Percentiles rank a stretch among this genome's conserved stretches.
These are phyloP conservation scores for Dexiosoma caninum DNA, from an alignment of 2,888 invertebrate species.

Conservation along the genomic window DNA sequence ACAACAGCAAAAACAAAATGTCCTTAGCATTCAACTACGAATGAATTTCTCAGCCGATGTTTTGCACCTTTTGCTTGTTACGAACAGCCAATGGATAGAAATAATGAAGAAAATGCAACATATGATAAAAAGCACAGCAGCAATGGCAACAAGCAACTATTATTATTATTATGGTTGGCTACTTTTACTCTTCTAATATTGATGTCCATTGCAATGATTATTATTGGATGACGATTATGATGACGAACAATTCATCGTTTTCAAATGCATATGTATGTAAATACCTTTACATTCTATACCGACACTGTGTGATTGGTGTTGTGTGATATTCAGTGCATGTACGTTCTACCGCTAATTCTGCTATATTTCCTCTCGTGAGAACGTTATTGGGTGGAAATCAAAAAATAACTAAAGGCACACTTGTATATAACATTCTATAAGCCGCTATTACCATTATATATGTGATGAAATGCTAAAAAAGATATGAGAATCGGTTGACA, in stretches of 20 bases:
- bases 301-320: constrained; percentile 3
- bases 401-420: no score
- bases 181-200: constrained; percentile 46
- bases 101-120: background rate
- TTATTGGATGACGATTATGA: constrained; percentile 7
- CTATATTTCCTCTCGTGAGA: no score
- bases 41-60: background rate
- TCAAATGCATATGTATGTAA: background rate
- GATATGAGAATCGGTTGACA: no score
- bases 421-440: no score
- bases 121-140: constrained; percentile 13
- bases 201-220: constrained; percentile 30
- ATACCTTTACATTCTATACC: background rate
- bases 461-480: no score
- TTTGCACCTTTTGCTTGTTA: constrained; percentile 10
- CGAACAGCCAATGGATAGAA: background rate
- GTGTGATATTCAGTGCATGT: constrained; percentile 7
- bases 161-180: constrained; percentile 51
- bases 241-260: no score
- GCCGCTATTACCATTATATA: no score
- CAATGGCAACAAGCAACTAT: constrained; percentile 42
- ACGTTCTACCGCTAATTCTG: no score
- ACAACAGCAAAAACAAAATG: background rate
- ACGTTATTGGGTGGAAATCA: no score
- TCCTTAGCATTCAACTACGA: no score